phyloP scores from a whole-genome alignment of 2,888 invertebrate species.

The Cerastis rubricosa region DNA sequence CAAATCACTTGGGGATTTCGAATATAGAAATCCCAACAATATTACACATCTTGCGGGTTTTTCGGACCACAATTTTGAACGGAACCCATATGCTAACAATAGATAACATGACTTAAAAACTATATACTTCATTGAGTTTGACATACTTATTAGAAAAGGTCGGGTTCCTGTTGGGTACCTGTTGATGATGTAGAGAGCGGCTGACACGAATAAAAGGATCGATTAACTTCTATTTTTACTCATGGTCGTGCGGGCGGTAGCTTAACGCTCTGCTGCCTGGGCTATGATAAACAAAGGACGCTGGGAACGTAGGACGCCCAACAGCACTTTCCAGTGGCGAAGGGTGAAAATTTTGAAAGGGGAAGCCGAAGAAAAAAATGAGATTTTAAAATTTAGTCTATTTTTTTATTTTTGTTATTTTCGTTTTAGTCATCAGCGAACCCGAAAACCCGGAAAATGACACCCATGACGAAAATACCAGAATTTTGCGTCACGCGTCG shows the following conservation, averaged over 20 bases:
- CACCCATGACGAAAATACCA: no score
- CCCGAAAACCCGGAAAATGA: no score
- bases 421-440: no score
- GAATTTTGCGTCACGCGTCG: no score
- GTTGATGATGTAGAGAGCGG: constrained; percentile 79
- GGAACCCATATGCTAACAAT: constrained; percentile 41
- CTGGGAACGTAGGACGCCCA: constrained; percentile 68
- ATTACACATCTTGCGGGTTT: constrained; percentile 38
- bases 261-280: constrained; percentile 74
- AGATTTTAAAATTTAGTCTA: no score
- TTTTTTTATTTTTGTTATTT: no score
- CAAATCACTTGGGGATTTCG: constrained; percentile 51
- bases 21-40: constrained; percentile 44
- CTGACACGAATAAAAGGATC: constrained; percentile 89
- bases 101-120: constrained; percentile 49
- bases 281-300: constrained; percentile 77
- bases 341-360: no score
- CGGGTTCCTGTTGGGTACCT: constrained; percentile 64
- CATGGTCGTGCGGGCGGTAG: constrained; percentile 76
- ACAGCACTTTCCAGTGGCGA: no score
- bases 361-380: no score
- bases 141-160: constrained; percentile 65
- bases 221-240: constrained; percentile 90
- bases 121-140: constrained; percentile 66
- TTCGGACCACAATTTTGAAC: constrained; percentile 18